Base-by-base conservation (phyloP, 2,113 vertebrate species). In the Myrmecophaga tridactyla region DNA sequence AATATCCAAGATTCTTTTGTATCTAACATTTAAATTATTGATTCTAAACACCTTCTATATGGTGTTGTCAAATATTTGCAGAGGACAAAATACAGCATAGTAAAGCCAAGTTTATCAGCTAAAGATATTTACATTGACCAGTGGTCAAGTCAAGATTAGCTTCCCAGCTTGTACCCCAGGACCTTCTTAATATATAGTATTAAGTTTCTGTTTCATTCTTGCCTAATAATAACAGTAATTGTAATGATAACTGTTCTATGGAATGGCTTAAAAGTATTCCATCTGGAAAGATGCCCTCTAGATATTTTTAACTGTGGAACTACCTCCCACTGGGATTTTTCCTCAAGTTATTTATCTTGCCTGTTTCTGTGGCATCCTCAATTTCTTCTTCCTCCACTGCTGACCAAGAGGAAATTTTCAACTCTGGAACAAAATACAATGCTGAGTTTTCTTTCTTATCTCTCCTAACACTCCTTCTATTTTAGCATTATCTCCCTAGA, bases 121-220 rank as follows among this genome's bases (percentile, higher is more conserved):
- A 65, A 88, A 82, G n/a, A 21, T 53, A 82, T 56, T 88, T 80
- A 88, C 14, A 62, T 2, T 84, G 70, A 65, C 60, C n/a, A 73
- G 29, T 18, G 46, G 80, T 80, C 36, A 90, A 75, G 43, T 13
- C 21, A 51, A 69, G 48, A 53, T 87, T 63, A 73, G 13, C 34
- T 72, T 39, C 20, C 14, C 4, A 77, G 29, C 12, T 63, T 31
- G 20, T 8, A 43, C 11, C n/a, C 31, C 31, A 65, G 34, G 20
- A 48, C 56, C 1, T 36, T 67, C 12, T 48, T 76, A 13, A 60
- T 9, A 72, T 41, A 46, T 46, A 1, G 36, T 70, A 58, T 58
- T 63, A 76, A 73, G 21, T 83, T 77, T 81, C 18, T 94, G 25
- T 78, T 94, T 77, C n/a, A 92, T 2, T 72, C 29, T 76, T 95